phyloP scores from a whole-genome alignment of 2,888 invertebrate genomes.

The Nematopogon swammerdamellus region DNA sequence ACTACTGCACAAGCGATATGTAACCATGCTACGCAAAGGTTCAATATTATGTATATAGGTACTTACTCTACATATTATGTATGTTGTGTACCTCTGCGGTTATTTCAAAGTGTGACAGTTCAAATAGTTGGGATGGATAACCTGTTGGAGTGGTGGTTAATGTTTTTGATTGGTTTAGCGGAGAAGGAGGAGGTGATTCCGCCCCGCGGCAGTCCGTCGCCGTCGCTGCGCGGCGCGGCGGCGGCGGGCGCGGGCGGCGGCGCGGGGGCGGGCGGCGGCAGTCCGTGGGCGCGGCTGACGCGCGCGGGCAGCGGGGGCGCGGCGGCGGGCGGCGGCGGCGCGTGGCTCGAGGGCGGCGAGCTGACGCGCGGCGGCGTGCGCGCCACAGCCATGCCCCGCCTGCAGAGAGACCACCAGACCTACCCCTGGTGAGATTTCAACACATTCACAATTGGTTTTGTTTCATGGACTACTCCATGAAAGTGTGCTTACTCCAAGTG shows the following conservation, averaged over 20 bases:
- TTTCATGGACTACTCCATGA: too few species aligned
- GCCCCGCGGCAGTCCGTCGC: slow-evolving; percentile 44
- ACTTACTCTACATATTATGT: too few species aligned
- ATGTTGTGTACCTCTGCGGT: too few species aligned
- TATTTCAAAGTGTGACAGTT: too few species aligned
- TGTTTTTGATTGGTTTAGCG: slow-evolving; percentile 35
- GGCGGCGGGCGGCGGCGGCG: slow-evolving; percentile 67
- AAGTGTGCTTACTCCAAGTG: too few species aligned
- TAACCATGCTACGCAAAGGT: too few species aligned
- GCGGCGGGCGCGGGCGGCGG: slow-evolving; percentile 59
- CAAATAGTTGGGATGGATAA: too few species aligned
- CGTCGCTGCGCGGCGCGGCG: slow-evolving; percentile 66
- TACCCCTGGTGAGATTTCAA: slow-evolving; percentile 1
- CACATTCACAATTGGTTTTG: too few species aligned
- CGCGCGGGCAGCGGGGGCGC: slow-evolving; percentile 55
- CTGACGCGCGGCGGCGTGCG: slow-evolving; percentile 69
- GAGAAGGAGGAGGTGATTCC: slow-evolving; percentile 46
- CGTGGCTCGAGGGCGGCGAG: slow-evolving; percentile 61
- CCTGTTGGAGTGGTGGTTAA: too few species aligned
- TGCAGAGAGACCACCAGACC: slow-evolving; percentile 22
- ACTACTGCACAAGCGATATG: too few species aligned
- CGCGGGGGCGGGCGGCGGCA: slow-evolving; percentile 69
- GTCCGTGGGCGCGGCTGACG: slow-evolving; percentile 32
- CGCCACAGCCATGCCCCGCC: slow-evolving; percentile 69
- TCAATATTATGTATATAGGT: too few species aligned